phyloP scores from a whole-genome alignment of 2,797 vertebrate species.

The Molossus molossus region DNA sequence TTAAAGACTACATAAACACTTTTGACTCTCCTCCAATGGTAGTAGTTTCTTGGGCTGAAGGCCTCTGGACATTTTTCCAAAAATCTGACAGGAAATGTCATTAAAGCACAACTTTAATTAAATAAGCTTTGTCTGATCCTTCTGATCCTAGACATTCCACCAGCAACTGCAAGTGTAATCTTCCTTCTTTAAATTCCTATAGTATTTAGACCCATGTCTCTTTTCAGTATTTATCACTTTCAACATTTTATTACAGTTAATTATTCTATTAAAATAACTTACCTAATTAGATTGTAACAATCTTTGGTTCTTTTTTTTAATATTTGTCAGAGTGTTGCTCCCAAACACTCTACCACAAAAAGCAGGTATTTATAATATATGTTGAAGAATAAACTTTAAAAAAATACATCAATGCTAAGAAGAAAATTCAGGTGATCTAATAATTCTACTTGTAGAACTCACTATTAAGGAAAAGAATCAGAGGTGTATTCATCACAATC shows the following conservation, averaged over 20 bases:
- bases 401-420: background rate
- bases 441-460: slow-evolving; percentile 4
- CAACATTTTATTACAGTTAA: slow-evolving; percentile 41
- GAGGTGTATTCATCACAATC: background rate
- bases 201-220: background rate
- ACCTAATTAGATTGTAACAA: slow-evolving; percentile 23
- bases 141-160: background rate
- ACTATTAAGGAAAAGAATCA: slow-evolving; percentile 55
- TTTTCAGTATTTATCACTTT: slow-evolving; percentile 24
- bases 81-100: slow-evolving; percentile 46
- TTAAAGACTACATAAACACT: background rate
- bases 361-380: slow-evolving; percentile 26
- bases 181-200: slow-evolving; percentile 61
- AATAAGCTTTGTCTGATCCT: background rate
- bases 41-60: background rate
- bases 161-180: slow-evolving; percentile 21
- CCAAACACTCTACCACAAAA: slow-evolving; percentile 37
- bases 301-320: slow-evolving; percentile 31
- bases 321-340: background rate
- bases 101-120: slow-evolving; percentile 48
- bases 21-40: slow-evolving; percentile 5
- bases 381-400: background rate
- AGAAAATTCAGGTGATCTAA: background rate
- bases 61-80: slow-evolving; percentile 39
- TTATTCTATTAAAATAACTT: slow-evolving; percentile 42